Evolutionary conservation across 2,888 invertebrate species (phyloP).

Genomic region (Julus scanicus): DNA sequence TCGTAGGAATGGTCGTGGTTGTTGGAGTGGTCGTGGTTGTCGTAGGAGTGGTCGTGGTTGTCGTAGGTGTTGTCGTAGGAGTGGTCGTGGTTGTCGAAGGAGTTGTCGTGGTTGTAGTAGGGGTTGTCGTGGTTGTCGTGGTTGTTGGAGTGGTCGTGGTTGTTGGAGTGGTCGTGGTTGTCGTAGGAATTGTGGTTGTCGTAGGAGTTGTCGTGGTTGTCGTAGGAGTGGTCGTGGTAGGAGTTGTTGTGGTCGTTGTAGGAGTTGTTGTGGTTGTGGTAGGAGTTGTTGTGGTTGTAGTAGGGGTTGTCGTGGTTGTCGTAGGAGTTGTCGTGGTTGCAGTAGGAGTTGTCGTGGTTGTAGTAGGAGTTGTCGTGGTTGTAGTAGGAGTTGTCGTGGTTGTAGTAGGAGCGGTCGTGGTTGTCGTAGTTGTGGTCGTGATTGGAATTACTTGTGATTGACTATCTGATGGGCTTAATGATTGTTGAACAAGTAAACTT

Average conservation of each 20-base stretch:
- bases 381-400: not conserved
- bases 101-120: slow-evolving; percentile 26
- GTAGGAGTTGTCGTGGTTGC: not conserved
- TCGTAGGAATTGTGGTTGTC: slow-evolving; percentile 41
- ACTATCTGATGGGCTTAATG: not conserved
- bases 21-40: slow-evolving; percentile 38
- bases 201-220: slow-evolving; percentile 34
- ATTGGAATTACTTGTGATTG: not conserved
- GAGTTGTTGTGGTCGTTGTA: not conserved
- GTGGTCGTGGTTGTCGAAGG: slow-evolving; percentile 2
- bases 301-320: not conserved
- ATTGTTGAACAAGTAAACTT: not conserved
- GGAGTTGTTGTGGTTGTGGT: not conserved
- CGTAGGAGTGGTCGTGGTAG: not conserved
- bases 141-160: not conserved
- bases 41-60: slow-evolving; percentile 26
- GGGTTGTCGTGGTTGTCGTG: slow-evolving; percentile 2
- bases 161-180: slow-evolving; percentile 18
- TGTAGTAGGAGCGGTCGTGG: not conserved
- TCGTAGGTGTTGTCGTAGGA: not conserved
- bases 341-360: not conserved
- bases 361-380: not conserved
- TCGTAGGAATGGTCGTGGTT: not conserved
- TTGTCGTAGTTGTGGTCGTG: not conserved
- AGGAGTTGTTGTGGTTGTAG: not conserved